Evolutionary conservation across 2,113 vertebrate genomes (phyloP), one percentile per base, ranked within the genome.

Genomic region (Saccopteryx bilineata): DNA sequence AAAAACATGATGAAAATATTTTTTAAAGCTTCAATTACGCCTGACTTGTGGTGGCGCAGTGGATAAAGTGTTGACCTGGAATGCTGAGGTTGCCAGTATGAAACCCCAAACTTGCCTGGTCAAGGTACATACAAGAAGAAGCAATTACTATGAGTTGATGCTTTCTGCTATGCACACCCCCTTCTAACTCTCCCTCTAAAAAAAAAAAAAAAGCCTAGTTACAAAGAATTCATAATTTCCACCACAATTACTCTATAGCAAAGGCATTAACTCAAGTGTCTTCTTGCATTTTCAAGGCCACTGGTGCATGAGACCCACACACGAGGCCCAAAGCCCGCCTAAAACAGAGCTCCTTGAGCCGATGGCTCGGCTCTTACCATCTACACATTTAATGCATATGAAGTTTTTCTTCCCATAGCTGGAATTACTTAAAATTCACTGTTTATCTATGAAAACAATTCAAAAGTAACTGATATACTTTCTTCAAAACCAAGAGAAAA

Each of bases 401-500:
- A 89, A 31, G 11, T 58, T 26, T 88, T 94, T 87, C 84, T 87
- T 75, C 21, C 19, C 76, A 18, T n/a, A 69, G 24, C 5, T 61
- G 9, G n/a, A 91, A 82, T 68, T 60, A 94, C 33, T 69, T 80
- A 39, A 52, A 93, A 93, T 69, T 86, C 80, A 78, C 23, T 82
- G 21, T 63, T 86, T 52, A 81, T 61, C 87, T 68, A 90, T 17
- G 14, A 76, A n/a, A 94, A 93, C 19, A 80, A 85, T 18, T 71
- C 52, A 7, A 91, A 88, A 85, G n/a, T 28, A 71, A 76, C 58
- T 54, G 11, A 75, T 11, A 46, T 3, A 1, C 33, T 78, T 83
- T 78, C 63, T 79, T 80, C 33, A 93, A 82, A 85, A 85, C n/a
- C 50, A 76, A 65, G 50, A 94, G 39, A 87, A 97, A 88, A 71